These are phyloP conservation scores for Argynnis bischoffii DNA, from an alignment of 2,888 invertebrate genomes.

Conservation along the genomic window DNA sequence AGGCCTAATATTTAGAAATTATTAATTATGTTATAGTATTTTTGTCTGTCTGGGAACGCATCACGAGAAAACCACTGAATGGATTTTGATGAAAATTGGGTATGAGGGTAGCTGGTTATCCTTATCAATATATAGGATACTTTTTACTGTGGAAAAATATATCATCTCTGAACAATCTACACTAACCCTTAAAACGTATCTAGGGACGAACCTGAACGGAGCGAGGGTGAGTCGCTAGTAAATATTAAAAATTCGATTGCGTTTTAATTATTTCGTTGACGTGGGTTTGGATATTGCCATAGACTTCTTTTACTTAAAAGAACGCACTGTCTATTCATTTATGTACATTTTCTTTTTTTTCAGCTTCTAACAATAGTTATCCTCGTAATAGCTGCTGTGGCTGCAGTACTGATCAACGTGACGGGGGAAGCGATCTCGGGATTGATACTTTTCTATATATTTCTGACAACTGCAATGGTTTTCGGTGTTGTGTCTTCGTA, in stretches of 20 bases:
- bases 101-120: too few relatives aligned
- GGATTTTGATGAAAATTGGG: neutral
- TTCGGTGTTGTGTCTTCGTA: constrained; percentile 71
- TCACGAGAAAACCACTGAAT: too few relatives aligned
- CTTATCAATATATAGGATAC: too few relatives aligned
- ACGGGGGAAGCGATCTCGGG: constrained; percentile 68
- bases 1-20: too few relatives aligned
- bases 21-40: too few relatives aligned
- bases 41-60: too few relatives aligned
- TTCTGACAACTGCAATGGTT: constrained; percentile 70
- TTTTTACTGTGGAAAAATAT: too few relatives aligned
- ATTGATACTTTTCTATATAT: constrained; percentile 66
- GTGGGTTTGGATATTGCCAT: neutral
- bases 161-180: too few relatives aligned
- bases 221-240: neutral
- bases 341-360: neutral
- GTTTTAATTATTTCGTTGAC: neutral
- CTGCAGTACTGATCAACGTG: constrained; percentile 58
- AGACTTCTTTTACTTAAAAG: neutral
- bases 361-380: constrained; percentile 63
- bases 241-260: neutral
- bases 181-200: too few relatives aligned
- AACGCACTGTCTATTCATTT: too few relatives aligned
- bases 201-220: too few relatives aligned
- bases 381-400: constrained; percentile 59